Percentiles rank a stretch among this genome's conserved stretches.
Evolutionary conservation across 2,888 invertebrate species (phyloP).

Genomic region (Acanthosoma haemorrhoidale): DNA sequence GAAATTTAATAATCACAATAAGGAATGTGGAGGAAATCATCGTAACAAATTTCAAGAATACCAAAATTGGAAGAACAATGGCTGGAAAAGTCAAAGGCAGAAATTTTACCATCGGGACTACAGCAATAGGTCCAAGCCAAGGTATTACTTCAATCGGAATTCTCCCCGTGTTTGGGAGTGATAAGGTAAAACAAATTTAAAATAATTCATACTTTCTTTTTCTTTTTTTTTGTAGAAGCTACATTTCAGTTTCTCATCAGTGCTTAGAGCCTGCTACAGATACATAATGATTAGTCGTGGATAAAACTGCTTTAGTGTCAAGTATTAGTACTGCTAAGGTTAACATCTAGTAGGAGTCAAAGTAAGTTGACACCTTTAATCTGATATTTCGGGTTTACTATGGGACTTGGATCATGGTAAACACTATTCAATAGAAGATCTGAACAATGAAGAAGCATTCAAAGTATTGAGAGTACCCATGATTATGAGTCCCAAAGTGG

Average conservation of each 20-base stretch:
- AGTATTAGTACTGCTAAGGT: no score
- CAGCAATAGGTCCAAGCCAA: background rate
- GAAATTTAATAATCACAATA: conserved; percentile 32
- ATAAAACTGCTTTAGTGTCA: background rate
- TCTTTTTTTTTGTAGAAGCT: background rate
- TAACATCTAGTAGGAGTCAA: background rate
- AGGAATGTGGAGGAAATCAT: conserved; percentile 21
- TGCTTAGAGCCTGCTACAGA: background rate
- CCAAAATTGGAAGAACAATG: conserved; percentile 37
- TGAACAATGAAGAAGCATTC: background rate
- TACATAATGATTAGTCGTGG: background rate
- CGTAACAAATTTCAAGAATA: conserved; percentile 39
- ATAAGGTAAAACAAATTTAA: background rate
- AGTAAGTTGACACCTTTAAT: conserved; percentile 1
- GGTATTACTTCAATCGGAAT: conserved; percentile 14
- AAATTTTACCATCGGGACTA: conserved; percentile 34
- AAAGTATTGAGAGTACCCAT: background rate
- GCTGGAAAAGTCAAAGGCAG: conserved; percentile 29
- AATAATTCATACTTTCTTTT: background rate
- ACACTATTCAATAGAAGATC: background rate
- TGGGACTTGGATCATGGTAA: background rate
- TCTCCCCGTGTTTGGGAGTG: conserved; percentile 11
- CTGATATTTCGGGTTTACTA: background rate
- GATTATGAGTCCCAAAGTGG: background rate
- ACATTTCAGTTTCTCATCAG: background rate